phyloP scores from a whole-genome alignment of 2,797 vertebrate genomes.

The Lepus oiostolus region DNA sequence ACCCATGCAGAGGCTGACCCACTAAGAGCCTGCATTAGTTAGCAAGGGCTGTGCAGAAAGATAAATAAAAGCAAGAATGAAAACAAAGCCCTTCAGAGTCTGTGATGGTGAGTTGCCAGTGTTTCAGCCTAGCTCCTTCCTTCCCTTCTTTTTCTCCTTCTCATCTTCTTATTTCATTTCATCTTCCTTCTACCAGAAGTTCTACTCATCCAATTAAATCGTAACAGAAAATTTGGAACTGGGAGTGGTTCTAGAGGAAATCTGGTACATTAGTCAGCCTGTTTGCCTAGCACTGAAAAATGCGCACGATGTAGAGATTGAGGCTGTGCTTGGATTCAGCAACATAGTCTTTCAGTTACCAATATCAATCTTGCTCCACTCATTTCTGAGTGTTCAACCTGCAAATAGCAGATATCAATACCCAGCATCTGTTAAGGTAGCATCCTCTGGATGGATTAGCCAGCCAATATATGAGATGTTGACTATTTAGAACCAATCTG shows the following conservation, averaged over 20 bases:
- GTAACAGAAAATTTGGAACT: slow-evolving; percentile 17
- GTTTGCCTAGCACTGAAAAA: neutral
- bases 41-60: neutral
- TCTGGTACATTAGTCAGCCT: neutral
- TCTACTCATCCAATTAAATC: neutral
- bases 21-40: neutral
- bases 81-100: neutral
- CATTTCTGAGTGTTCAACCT: neutral
- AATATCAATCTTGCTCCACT: neutral
- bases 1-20: neutral
- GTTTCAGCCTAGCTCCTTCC: neutral
- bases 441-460: neutral
- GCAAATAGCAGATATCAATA: neutral
- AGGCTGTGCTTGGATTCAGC: neutral
- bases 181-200: neutral
- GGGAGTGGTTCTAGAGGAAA: neutral
- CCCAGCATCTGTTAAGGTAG: neutral
- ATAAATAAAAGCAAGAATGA: neutral
- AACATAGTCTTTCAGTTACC: neutral
- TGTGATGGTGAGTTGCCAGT: neutral
- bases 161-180: neutral
- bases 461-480: neutral
- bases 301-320: neutral
- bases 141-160: neutral
- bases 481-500: neutral